Conservation (phyloP, 2,113 vertebrate species). For the Tupaia chinensis region DNA sequence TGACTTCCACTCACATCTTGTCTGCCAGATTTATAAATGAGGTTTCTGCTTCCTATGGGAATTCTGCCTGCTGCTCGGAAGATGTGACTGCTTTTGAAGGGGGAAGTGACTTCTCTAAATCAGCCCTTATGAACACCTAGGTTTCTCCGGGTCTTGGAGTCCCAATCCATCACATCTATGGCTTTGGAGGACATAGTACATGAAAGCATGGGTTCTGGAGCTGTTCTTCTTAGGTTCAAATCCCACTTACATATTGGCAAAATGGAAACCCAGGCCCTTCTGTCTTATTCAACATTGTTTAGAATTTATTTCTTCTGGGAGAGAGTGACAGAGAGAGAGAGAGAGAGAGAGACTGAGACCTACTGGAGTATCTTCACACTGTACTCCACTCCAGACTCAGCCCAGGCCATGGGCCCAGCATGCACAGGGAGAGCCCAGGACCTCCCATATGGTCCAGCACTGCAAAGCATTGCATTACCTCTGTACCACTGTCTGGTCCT, state of each 20-base stretch:
- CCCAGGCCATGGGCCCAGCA: too few relatives aligned
- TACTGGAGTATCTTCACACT: too few relatives aligned
- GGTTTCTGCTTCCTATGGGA: constrained; percentile 43
- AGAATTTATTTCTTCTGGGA: too few relatives aligned
- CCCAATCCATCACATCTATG: background rate
- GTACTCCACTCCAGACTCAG: too few relatives aligned
- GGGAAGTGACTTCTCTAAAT: background rate
- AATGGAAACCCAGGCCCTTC: background rate
- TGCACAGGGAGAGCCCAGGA: too few relatives aligned
- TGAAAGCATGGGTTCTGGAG: background rate
- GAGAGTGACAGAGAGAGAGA: too few relatives aligned
- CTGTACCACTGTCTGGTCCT: too few relatives aligned
- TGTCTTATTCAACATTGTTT: background rate
- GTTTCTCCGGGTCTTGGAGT: background rate
- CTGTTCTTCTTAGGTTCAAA: background rate
- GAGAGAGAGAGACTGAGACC: too few relatives aligned
- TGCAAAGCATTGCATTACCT: too few relatives aligned
- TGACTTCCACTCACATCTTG: constrained; percentile 53
- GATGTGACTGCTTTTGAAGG: constrained; percentile 40
- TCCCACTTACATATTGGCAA: background rate
- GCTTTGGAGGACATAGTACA: background rate
- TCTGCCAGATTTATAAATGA: constrained; percentile 64
- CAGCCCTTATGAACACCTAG: background rate
- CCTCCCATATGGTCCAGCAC: too few relatives aligned
- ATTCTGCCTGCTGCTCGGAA: background rate